A percentile compares a stretch with the other conserved stretches of the same genome.
Evolutionary conservation across 2,888 invertebrate genomes (phyloP).

Genomic region (Drosophila suboccidentalis): DNA sequence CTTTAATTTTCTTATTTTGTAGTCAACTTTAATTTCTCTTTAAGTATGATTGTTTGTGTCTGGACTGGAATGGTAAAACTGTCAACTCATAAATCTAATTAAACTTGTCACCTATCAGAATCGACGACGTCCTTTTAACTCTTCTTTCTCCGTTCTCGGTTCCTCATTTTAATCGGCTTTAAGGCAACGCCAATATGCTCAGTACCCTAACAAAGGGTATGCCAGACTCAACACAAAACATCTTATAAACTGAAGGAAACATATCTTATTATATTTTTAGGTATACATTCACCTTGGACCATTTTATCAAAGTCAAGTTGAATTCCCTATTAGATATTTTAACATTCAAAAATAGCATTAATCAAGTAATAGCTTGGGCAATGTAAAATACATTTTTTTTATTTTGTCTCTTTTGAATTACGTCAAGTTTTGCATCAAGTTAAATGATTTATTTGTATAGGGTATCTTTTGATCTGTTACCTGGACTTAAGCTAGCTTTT

Average conservation of each 20-base stretch:
- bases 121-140: slow-evolving; percentile 32
- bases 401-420: too few species aligned
- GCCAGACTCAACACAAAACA: background rate
- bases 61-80: slow-evolving; percentile 2
- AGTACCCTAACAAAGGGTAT: background rate
- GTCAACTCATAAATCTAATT: slow-evolving; percentile 72
- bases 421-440: too few species aligned
- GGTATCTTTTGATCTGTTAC: slow-evolving; percentile 1
- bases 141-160: background rate
- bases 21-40: background rate
- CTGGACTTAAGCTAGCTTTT: background rate
- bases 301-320: too few species aligned
- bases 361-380: too few species aligned
- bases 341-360: too few species aligned
- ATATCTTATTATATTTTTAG: too few species aligned
- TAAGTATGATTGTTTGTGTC: slow-evolving; percentile 6
- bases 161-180: slow-evolving; percentile 62
- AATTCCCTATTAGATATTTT: too few species aligned
- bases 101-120: slow-evolving; percentile 67
- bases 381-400: too few species aligned
- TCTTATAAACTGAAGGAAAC: background rate
- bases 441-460: slow-evolving; percentile 2
- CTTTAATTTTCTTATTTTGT: slow-evolving; percentile 9
- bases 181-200: slow-evolving; percentile 43
- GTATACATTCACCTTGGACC: too few species aligned